Percentiles rank a stretch among this genome's conserved stretches.
These are phyloP conservation scores for Calephelis perditalis DNA, from an alignment of 2,888 invertebrate species.

Conservation along the genomic window DNA sequence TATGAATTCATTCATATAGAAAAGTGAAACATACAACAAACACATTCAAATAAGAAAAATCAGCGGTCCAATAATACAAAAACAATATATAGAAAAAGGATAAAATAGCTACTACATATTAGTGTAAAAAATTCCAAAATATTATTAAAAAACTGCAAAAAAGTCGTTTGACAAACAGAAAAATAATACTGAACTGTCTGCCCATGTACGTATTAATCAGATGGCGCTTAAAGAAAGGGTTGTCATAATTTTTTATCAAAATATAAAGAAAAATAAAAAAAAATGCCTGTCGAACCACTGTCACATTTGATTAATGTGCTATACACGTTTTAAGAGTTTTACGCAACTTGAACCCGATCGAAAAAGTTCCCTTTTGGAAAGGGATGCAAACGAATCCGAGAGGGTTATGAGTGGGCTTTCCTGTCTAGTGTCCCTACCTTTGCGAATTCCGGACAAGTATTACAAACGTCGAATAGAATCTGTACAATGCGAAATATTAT, in stretches of 20 bases:
- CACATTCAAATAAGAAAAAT: no score
- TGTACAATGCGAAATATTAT: constrained; percentile 7
- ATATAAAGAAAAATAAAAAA: constrained; percentile 15
- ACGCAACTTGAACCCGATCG: constrained; percentile 22
- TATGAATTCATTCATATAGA: no score
- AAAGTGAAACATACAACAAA: no score
- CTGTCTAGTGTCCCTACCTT: constrained; percentile 20
- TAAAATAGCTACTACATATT: no score
- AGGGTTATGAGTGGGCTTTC: constrained; percentile 27
- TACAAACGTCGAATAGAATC: constrained; percentile 5
- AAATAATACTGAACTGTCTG: no score
- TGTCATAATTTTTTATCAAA: constrained; percentile 14
- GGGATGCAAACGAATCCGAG: constrained; percentile 21
- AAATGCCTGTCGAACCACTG: constrained; percentile 33
- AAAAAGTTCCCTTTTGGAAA: constrained; percentile 23
- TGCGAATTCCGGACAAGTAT: constrained; percentile 8
- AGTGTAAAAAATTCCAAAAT: no score
- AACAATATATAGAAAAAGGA: no score
- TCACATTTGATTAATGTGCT: constrained; percentile 38
- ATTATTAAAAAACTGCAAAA: no score
- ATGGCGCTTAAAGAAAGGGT: no score
- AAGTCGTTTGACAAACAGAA: no score
- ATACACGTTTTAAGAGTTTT: constrained; percentile 28
- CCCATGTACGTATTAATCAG: no score
- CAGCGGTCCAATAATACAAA: no score